Evolutionary conservation across 2,113 vertebrate genomes (phyloP).

Genomic region (Plotosus lineatus): DNA sequence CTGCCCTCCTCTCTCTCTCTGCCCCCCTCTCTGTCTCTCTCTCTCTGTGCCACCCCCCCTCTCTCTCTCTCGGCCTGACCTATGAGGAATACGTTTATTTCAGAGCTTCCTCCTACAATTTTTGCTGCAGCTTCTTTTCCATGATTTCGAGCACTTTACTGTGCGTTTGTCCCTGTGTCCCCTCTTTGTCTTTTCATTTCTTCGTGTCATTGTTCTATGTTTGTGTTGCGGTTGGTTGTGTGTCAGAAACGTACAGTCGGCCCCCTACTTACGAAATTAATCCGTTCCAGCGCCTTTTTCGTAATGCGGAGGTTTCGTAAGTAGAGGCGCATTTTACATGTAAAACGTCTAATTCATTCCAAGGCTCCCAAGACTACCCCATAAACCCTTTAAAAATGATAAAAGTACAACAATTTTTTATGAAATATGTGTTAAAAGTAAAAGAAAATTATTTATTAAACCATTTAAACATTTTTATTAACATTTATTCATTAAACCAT

Average conservation of each 20-base stretch:
- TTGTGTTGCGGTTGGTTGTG: constrained; percentile 4
- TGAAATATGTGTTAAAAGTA: too few species aligned
- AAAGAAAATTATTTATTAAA: too few species aligned
- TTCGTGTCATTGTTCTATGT: background rate
- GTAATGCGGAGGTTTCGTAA: too few species aligned
- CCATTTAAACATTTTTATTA: too few species aligned
- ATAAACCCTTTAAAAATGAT: too few species aligned
- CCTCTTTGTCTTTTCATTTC: constrained; percentile 11
- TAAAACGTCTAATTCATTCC: too few species aligned
- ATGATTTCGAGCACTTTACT: background rate
- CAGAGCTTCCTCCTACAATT: constrained; percentile 10
- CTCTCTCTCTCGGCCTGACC: constrained; percentile 4
- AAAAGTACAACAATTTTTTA: too few species aligned
- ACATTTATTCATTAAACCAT: too few species aligned
- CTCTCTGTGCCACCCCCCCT: background rate
- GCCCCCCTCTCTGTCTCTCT: constrained; percentile 8
- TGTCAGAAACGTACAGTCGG: background rate
- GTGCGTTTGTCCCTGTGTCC: background rate
- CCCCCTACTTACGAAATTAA: too few species aligned
- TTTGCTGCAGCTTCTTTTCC: constrained; percentile 33
- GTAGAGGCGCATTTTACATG: too few species aligned
- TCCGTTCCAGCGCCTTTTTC: too few species aligned
- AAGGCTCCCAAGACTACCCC: too few species aligned
- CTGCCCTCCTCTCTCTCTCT: background rate
- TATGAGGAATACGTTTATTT: background rate